Conservation (phyloP, 2,888 invertebrate species). For the Phengaris arion region DNA sequence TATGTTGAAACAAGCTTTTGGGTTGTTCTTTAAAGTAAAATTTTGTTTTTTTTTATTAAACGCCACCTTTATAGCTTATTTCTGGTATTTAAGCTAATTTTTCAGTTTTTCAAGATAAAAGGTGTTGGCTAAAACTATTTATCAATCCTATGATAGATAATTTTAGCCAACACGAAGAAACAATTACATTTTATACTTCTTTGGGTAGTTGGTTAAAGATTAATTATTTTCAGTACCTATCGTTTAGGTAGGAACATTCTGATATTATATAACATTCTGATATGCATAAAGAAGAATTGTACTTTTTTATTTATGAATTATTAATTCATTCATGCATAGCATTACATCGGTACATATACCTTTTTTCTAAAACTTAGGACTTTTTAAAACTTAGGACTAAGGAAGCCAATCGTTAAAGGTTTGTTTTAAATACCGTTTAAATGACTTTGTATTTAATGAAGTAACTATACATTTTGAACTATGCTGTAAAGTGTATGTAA, state of each 20-base stretch:
- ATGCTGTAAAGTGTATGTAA: neutral
- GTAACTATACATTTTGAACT: neutral
- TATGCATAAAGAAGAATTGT: neutral
- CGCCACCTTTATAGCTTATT: too few species aligned
- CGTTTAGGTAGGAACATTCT: neutral
- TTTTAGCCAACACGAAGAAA: too few species aligned
- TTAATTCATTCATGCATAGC: neutral
- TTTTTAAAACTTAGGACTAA: too few species aligned
- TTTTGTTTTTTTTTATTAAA: too few species aligned
- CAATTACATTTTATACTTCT: too few species aligned
- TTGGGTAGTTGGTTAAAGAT: neutral
- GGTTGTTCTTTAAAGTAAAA: neutral
- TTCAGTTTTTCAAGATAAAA: too few species aligned
- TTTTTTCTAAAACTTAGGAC: too few species aligned
- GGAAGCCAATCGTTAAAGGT: neutral
- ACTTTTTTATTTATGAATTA: neutral
- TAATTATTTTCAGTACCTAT: neutral
- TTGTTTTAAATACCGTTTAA: neutral
- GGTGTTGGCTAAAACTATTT: too few species aligned
- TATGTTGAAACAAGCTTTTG: slow-evolving; percentile 1
- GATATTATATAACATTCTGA: too few species aligned
- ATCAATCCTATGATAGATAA: too few species aligned
- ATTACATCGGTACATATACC: neutral
- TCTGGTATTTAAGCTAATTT: too few species aligned
- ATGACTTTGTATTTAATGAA: too few species aligned